Conservation (phyloP, 2,113 vertebrate genomes). For the Polypterus senegalus region DNA sequence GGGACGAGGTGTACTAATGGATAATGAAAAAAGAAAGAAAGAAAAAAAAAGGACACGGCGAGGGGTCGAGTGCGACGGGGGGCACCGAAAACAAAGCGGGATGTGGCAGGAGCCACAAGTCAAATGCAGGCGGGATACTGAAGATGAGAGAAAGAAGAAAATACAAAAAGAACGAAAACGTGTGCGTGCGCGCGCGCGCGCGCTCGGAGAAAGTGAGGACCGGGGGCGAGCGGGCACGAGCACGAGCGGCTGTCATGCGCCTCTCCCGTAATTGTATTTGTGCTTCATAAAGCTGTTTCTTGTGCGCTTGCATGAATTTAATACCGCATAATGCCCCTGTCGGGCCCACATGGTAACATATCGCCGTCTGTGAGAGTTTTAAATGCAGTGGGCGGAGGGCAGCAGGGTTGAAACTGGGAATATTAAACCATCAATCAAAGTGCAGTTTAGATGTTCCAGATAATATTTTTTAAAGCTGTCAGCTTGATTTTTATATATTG, state of each 20-base stretch:
- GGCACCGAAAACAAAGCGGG: no score
- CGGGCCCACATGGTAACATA: background rate
- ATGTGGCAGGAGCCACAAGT: no score
- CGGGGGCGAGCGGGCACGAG: background rate
- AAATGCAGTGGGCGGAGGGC: background rate
- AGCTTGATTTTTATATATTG: background rate
- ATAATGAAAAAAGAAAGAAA: no score
- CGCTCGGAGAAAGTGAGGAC: background rate
- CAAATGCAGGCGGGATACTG: no score
- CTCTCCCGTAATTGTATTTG: background rate
- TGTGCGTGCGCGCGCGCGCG: no score
- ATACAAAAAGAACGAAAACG: no score
- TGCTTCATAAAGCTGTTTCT: background rate
- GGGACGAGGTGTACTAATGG: no score
- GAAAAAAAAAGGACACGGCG: no score
- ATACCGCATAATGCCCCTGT: background rate
- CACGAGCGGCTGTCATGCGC: background rate
- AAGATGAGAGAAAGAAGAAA: no score
- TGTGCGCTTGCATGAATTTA: background rate
- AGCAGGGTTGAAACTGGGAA: background rate
- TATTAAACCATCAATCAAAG: slow-evolving; percentile 1
- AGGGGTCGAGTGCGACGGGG: no score
- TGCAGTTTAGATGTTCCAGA: slow-evolving; percentile 1
- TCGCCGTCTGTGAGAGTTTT: background rate
- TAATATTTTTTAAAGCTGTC: slow-evolving; percentile 1